Conservation (phyloP, 2,888 invertebrate species). For the Hartigia nigra region DNA sequence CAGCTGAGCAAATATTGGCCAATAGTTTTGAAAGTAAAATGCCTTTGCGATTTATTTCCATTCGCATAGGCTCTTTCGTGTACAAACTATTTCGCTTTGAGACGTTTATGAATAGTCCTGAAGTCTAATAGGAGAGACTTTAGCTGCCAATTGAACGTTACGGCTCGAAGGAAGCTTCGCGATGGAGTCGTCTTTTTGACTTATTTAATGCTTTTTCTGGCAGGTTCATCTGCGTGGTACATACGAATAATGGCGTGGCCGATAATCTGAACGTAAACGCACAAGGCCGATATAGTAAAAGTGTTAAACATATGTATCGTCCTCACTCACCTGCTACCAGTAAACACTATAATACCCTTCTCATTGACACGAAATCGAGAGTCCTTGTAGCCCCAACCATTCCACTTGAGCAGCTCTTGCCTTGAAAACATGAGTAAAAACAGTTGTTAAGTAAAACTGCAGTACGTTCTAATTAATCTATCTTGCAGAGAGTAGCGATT, state of each 20-base stretch:
- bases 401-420: slow-evolving; percentile 95
- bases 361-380: slow-evolving; percentile 82
- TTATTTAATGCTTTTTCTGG: no score
- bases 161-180: background rate
- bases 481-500: background rate
- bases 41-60: background rate
- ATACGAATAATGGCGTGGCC: no score
- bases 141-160: background rate
- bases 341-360: slow-evolving; percentile 78
- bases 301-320: background rate
- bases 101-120: background rate
- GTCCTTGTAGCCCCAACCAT: slow-evolving; percentile 99
- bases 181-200: background rate
- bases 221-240: no score
- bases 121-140: background rate
- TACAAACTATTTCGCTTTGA: background rate
- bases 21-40: background rate
- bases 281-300: no score
- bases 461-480: background rate
- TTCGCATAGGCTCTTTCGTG: background rate
- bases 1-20: background rate
- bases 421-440: slow-evolving; percentile 65
- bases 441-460: background rate
- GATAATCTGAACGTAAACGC: no score
- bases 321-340: slow-evolving; percentile 80